Evolutionary conservation across 1,140 invertebrate genomes (phyloP).

Genomic region (Drosophila miranda): DNA sequence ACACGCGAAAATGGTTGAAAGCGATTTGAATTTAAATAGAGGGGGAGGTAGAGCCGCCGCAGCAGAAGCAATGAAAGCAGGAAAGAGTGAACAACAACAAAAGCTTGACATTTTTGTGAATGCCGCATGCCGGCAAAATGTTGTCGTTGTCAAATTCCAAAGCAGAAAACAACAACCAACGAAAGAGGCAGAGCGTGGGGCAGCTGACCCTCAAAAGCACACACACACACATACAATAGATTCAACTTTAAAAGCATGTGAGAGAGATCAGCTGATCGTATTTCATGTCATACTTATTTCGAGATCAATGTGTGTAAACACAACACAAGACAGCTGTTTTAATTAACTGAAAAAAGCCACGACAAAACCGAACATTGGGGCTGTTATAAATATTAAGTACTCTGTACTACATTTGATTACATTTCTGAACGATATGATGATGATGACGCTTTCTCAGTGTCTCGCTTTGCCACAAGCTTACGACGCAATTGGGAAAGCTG

Average conservation of each 20-base stretch:
- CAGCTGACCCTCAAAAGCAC: constrained; percentile 55
- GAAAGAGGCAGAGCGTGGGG: constrained; percentile 5
- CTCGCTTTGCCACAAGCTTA: constrained; percentile 33
- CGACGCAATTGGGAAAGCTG: constrained; percentile 72
- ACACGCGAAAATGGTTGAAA: constrained; percentile 57
- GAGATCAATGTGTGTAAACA: constrained; percentile 46
- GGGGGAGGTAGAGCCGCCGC: constrained; percentile 7
- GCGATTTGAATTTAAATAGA: constrained; percentile 67
- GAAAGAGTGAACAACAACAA: constrained; percentile 13
- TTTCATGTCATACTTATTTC: constrained; percentile 70
- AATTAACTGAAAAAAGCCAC: constrained; percentile 73
- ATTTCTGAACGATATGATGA: constrained; percentile 12
- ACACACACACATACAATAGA: constrained; percentile 6
- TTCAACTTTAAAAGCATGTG: neutral
- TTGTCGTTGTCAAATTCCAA: constrained; percentile 30
- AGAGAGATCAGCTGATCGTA: constrained; percentile 71
- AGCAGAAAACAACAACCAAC: constrained; percentile 13
- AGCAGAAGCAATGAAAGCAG: constrained; percentile 32
- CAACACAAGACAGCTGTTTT: constrained; percentile 71
- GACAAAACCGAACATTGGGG: constrained; percentile 15
- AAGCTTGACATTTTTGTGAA: constrained; percentile 7
- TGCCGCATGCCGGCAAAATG: constrained; percentile 33
- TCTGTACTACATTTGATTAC: constrained; percentile 29
- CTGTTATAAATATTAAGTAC: constrained; percentile 6
- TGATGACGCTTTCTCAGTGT: constrained; percentile 13